These are phyloP conservation scores for Allygus modestus DNA, from an alignment of 2,888 invertebrate genomes.

Conservation along the genomic window DNA sequence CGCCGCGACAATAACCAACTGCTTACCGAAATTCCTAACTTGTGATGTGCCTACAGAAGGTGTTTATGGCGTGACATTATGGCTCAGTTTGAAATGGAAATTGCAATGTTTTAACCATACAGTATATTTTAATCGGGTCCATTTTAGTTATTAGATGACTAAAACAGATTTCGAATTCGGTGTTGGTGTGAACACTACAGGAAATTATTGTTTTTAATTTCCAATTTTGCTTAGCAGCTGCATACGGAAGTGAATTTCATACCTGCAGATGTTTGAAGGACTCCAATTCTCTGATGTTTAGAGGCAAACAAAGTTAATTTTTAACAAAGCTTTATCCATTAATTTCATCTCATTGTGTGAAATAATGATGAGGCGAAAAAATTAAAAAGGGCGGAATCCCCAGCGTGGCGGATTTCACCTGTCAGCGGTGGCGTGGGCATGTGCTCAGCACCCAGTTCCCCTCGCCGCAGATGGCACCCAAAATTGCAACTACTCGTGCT, in stretches of 20 bases:
- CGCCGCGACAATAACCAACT: not conserved
- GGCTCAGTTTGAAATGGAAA: not conserved
- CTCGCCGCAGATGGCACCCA: slow-evolving; percentile 26
- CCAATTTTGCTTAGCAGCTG: not conserved
- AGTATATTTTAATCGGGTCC: too few species aligned
- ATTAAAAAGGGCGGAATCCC: slow-evolving; percentile 47
- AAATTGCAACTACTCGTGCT: slow-evolving; percentile 49
- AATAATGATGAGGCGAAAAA: slow-evolving; percentile 11
- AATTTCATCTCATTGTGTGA: not conserved
- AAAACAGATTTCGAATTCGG: too few species aligned
- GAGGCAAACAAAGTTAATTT: slow-evolving; percentile 5
- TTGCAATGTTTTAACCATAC: too few species aligned
- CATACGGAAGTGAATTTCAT: not conserved
- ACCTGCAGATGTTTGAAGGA: not conserved
- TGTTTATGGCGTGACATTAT: not conserved
- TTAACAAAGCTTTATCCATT: slow-evolving; percentile 36
- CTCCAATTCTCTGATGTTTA: not conserved
- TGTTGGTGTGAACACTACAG: too few species aligned
- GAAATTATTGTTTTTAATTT: not conserved
- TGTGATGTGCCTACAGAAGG: too few species aligned
- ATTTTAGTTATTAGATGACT: too few species aligned
- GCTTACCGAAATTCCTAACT: slow-evolving; percentile 46
- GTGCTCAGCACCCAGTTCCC: slow-evolving; percentile 31
- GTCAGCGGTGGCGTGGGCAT: not conserved
- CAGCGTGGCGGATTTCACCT: slow-evolving; percentile 24